phyloP scores from a whole-genome alignment of 2,797 vertebrate genomes.

The Karalla daura region DNA sequence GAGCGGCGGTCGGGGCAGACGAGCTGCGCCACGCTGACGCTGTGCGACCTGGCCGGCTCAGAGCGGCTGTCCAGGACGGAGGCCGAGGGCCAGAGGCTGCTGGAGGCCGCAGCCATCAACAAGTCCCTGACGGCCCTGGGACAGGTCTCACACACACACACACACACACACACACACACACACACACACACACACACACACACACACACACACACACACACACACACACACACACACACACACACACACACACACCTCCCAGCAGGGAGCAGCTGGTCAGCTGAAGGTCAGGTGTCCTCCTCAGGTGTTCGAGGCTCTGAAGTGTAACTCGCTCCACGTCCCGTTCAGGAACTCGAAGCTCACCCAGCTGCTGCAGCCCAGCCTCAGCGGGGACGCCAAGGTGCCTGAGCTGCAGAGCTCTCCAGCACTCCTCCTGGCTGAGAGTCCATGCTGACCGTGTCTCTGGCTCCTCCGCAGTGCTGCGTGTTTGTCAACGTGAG shows the following conservation, averaged over 20 bases:
- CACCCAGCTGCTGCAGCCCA: slow-evolving; percentile 80
- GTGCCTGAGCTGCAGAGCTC: too few species aligned
- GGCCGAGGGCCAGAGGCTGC: slow-evolving; percentile 76
- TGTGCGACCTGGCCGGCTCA: slow-evolving; percentile 80
- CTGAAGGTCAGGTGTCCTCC: background rate
- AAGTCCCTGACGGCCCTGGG: slow-evolving; percentile 79
- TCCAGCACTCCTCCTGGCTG: background rate
- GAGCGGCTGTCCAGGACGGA: slow-evolving; percentile 79
- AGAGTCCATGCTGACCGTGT: background rate
- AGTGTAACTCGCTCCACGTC: slow-evolving; percentile 75
- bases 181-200: background rate
- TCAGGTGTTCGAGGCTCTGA: slow-evolving; percentile 79
- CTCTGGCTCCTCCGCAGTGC: slow-evolving; percentile 55
- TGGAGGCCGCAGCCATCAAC: slow-evolving; percentile 81
- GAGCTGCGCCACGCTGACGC: slow-evolving; percentile 67
- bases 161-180: background rate
- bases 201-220: background rate
- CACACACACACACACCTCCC: background rate
- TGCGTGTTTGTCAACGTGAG: slow-evolving; percentile 78
- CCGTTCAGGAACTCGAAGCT: slow-evolving; percentile 81
- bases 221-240: background rate
- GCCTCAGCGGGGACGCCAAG: slow-evolving; percentile 80
- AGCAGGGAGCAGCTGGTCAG: background rate
- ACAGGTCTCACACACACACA: slow-evolving; percentile 64
- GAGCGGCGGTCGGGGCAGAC: slow-evolving; percentile 68